A percentile compares a stretch with the other conserved stretches of the same genome.
Conservation (phyloP, 2,113 vertebrate genomes). For the Psittacara wagleri region DNA sequence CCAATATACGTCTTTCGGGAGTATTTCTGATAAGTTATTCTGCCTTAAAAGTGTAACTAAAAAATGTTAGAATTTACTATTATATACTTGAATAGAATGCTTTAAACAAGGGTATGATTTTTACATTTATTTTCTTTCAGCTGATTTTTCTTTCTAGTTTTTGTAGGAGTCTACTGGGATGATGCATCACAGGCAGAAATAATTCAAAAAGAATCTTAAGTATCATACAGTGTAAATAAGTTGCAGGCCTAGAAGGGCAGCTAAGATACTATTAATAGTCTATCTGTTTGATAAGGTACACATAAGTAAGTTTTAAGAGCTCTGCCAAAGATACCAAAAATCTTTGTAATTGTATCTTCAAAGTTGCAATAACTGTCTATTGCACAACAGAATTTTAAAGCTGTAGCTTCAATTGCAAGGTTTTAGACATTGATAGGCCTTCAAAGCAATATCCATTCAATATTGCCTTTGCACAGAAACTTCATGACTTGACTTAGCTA, state of each 20-base stretch:
- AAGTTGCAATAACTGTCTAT: background rate
- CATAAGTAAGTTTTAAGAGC: background rate
- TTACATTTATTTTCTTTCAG: background rate
- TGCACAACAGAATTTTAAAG: background rate
- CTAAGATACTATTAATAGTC: background rate
- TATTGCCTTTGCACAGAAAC: background rate
- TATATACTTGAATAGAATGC: background rate
- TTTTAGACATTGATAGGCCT: background rate
- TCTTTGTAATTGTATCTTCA: background rate
- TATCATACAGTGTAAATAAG: background rate
- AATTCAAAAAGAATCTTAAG: background rate
- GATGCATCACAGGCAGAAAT: background rate
- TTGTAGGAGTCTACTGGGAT: background rate
- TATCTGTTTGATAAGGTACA: background rate
- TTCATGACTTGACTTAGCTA: background rate
- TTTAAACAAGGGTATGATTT: background rate
- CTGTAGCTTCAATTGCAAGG: background rate
- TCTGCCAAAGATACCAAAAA: background rate
- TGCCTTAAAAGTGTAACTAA: background rate
- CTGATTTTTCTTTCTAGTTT: background rate
- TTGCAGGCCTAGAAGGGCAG: background rate
- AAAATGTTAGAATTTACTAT: background rate
- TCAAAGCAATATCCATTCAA: background rate
- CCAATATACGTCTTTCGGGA: background rate
- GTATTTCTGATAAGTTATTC: background rate